phyloP scores from a whole-genome alignment of 2,888 invertebrate species.

The Euproctis similis region DNA sequence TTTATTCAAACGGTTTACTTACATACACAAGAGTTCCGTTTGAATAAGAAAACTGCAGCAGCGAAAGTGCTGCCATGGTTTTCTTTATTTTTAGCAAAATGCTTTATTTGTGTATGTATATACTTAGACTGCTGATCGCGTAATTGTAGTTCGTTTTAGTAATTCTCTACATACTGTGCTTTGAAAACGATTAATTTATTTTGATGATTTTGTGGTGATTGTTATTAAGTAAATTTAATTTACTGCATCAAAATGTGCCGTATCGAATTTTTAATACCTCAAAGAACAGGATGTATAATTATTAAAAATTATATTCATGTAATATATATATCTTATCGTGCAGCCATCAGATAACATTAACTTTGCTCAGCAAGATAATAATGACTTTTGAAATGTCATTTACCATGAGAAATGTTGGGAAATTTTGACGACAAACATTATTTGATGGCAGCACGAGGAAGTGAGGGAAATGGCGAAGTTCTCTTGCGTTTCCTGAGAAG shows the following conservation, averaged over 20 bases:
- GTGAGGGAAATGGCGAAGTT: too few species aligned
- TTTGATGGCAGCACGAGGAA: conserved; percentile 48
- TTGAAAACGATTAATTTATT: conserved; percentile 8
- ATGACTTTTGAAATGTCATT: conserved; percentile 8
- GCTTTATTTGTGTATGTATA: conserved; percentile 14
- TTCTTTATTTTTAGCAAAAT: too few species aligned
- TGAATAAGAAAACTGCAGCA: too few species aligned
- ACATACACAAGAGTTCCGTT: too few species aligned
- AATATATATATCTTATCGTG: conserved; percentile 27
- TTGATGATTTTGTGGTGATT: background rate
- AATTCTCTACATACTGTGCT: conserved; percentile 21
- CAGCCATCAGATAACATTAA: conserved; percentile 25
- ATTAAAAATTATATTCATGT: too few species aligned
- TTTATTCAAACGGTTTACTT: too few species aligned
- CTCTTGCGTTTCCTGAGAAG: conserved; percentile 31
- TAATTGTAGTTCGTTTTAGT: too few species aligned
- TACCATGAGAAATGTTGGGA: conserved; percentile 1
- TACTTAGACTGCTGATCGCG: too few species aligned
- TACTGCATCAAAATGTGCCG: conserved; percentile 5
- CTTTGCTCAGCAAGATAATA: conserved; percentile 14
- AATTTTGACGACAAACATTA: conserved; percentile 1
- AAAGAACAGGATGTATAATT: conserved; percentile 25
- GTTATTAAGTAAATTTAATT: too few species aligned
- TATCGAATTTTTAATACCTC: conserved; percentile 9
- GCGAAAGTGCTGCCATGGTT: too few species aligned